A percentile compares a stretch with the other conserved stretches of the same genome.
Evolutionary conservation across 2,797 vertebrate genomes (phyloP).

Genomic region (Ceyx erithaca): DNA sequence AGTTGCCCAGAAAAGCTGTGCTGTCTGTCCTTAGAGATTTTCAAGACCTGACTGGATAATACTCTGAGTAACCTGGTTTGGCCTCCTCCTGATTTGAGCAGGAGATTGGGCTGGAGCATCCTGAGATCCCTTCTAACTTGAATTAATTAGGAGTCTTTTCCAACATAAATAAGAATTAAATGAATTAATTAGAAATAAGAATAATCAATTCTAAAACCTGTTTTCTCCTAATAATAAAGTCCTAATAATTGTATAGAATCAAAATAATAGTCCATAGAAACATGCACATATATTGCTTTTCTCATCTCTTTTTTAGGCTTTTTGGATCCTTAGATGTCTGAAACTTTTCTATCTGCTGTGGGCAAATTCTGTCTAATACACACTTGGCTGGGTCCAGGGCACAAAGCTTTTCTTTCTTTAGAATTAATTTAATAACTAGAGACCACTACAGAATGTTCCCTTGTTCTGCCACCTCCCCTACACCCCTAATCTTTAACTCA

Average conservation of each 20-base stretch:
- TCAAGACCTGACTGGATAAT: neutral
- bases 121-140: neutral
- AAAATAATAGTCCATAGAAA: neutral
- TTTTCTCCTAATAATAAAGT: neutral
- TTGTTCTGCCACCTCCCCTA: neutral
- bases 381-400: neutral
- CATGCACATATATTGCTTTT: neutral
- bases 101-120: neutral
- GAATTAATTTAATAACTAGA: neutral
- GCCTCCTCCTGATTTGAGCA: neutral
- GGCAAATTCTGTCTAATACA: neutral
- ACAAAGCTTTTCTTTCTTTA: neutral
- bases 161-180: too few relatives aligned
- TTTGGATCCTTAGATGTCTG: neutral
- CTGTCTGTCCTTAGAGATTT: neutral
- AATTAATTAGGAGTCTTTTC: too few relatives aligned
- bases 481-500: neutral
- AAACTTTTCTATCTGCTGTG: neutral
- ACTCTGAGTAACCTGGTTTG: neutral
- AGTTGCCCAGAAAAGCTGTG: neutral
- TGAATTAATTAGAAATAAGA: too few relatives aligned
- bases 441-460: neutral
- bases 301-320: neutral
- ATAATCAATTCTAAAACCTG: neutral
- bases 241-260: neutral